These are phyloP conservation scores for Caranx melampygus DNA, from an alignment of 2,113 vertebrate species.

Conservation along the genomic window DNA sequence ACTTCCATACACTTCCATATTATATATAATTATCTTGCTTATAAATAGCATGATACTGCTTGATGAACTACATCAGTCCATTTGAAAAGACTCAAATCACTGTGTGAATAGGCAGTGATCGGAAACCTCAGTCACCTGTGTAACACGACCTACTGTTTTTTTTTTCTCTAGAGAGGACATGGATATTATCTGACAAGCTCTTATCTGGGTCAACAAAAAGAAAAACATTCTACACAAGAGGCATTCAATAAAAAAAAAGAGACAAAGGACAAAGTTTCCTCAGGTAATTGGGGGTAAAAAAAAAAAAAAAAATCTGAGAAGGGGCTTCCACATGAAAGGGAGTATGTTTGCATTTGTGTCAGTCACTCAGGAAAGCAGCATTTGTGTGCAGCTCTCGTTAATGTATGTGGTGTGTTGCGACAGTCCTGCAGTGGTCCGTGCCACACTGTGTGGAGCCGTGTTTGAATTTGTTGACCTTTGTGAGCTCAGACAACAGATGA, in stretches of 20 bases:
- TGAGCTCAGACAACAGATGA: background rate
- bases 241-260: too few relatives aligned
- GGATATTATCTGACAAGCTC: background rate
- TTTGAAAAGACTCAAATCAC: background rate
- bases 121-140: background rate
- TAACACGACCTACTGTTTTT: background rate
- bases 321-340: too few relatives aligned
- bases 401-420: background rate
- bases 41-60: too few relatives aligned
- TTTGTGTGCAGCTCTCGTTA: background rate
- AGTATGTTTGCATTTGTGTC: background rate
- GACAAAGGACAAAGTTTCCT: too few relatives aligned
- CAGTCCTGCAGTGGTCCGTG: background rate
- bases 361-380: background rate
- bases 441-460: background rate
- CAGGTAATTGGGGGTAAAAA: too few relatives aligned
- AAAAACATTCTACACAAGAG: too few relatives aligned
- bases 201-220: background rate
- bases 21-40: background rate
- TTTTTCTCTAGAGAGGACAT: background rate
- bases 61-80: too few relatives aligned
- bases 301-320: too few relatives aligned
- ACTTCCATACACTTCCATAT: background rate
- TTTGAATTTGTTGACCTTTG: background rate
- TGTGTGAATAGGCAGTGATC: background rate